Base-by-base conservation (phyloP, 2,888 invertebrate genomes). In the Doris montereyensis region DNA sequence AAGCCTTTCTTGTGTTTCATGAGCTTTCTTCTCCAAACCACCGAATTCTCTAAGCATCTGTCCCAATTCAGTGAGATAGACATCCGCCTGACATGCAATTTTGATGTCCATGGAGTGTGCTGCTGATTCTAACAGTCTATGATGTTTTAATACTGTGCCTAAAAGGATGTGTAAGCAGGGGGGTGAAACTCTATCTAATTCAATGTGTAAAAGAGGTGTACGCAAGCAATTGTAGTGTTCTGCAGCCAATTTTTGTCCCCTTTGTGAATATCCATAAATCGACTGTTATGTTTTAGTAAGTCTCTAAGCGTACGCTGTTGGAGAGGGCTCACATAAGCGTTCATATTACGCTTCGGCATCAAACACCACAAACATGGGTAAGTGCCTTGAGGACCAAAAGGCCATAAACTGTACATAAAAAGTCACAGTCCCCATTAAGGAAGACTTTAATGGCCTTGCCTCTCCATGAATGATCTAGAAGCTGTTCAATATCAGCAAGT, bases 371-470 rank as follows among this genome's bases (percentile, higher is more conserved):
- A n/a, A n/a, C n/a, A n/a, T n/a, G n/a, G n/a, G n/a, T n/a, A n/a
- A n/a, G n/a, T n/a, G 10, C 72, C 24, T 30, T 10, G 2, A 57
- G 8, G 35, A 41, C 41, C 1, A 57, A 72, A 17, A 41, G 72
- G n/a, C 72, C 41, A 35, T 21, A 72, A 1, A 35, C 24, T 41
- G 41, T 41, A 21, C 34, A 34, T 5, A 72, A 24, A 26, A 72
- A 72, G 2, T 72, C 52, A 72, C 52, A 72, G 28, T 72, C 72
- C 13, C 72, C 72, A 52, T 72, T 35, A 8, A 72, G 72, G 21
- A 72, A 41, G 21, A 72, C 52, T 21, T 24, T 41, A n/a, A 72
- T 35, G 17, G 1, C 52, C 26, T 72, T 72, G n/a, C 26, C 52
- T 52, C 35, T 72, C 72, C 72, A 72, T 21, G 24, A 17, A 52